Evolutionary conservation across 2,797 vertebrate species (phyloP), one percentile per base, ranked within the genome.

Genomic region (Eulemur coronatus): DNA sequence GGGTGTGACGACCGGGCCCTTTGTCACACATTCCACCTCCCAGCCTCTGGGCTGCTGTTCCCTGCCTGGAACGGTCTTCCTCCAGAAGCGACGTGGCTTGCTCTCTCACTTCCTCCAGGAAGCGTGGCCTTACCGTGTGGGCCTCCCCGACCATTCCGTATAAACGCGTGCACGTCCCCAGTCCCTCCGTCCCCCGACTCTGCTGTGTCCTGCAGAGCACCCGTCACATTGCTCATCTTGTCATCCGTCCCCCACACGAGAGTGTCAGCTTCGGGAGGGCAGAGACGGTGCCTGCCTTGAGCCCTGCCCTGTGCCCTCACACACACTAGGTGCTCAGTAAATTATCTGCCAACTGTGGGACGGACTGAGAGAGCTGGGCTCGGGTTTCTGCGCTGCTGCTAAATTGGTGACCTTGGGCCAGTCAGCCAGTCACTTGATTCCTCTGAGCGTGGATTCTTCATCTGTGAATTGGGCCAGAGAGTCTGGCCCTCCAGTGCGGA

Each of bases 191-290:
- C 22, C 24, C 72, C n/a, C 7, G 1, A 5, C 22, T 28, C 76
- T 10, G 24, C 76, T 35, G n/a, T 5, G 0, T 79, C 76, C 76
- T 38, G n/a, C 76, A 38, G 73, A 48, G 24, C 57, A 18, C 43
- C 55, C 86, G 48, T 26, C 28, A 4, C 4, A 0, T n/a, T 38
- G 22, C 50, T 26, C 15, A 5, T 13, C 57, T 48, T 35, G n/a
- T 84, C 30, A 2, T 18, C 38, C 1, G 0, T 11, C 43, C 26
- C 48, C 11, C 5, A 48, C 6, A 4, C 1, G 0, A 24, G 14
- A 55, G 59, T 0, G 10, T 52, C 52, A 2, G 33, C 43, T 10
- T 48, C 5, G 0, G 15, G 57, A 63, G 52, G 69, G 12, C 43
- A 4, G 41, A 38, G 50, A 4, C 87, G 2, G 3, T 5, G 24